Evolutionary conservation across 2,797 vertebrate genomes (phyloP).

Genomic region (Hafferia zeledoni): DNA sequence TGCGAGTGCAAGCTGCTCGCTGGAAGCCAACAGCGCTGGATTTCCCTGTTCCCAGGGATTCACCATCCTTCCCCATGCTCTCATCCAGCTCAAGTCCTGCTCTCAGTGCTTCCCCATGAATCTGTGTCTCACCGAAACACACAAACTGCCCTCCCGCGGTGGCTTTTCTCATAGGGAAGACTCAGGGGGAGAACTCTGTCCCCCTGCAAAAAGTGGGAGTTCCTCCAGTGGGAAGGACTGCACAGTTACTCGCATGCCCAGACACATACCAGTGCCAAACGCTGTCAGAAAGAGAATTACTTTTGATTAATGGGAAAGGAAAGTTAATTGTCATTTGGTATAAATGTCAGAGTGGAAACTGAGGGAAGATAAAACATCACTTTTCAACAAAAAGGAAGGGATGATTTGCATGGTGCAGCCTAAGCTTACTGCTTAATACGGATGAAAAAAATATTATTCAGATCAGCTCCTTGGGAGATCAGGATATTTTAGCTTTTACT

Average conservation of each 20-base stretch:
- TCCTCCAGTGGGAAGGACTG: background rate
- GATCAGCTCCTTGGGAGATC: background rate
- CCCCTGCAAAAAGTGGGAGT: background rate
- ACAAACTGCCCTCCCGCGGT: background rate
- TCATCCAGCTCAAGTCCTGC: background rate
- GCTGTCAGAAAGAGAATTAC: constrained; percentile 19
- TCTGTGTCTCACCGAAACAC: background rate
- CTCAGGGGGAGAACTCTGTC: background rate
- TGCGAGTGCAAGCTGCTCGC: background rate
- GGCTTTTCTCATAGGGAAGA: rapidly evolving
- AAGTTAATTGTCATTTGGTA: constrained; percentile 46
- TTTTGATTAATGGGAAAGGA: constrained; percentile 49
- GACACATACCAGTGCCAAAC: background rate
- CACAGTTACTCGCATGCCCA: background rate
- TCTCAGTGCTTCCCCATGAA: rapidly evolving
- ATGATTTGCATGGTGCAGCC: background rate
- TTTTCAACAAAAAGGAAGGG: constrained; percentile 11
- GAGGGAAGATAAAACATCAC: background rate
- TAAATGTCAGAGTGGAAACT: constrained; percentile 42
- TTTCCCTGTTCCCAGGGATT: background rate
- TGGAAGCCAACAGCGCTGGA: background rate
- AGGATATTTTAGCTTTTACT: constrained; percentile 24
- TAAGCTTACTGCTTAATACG: background rate
- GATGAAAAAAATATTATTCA: constrained; percentile 10
- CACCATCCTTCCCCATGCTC: background rate